Conservation (phyloP, 2,113 vertebrate genomes). For the Tetrax tetrax region DNA sequence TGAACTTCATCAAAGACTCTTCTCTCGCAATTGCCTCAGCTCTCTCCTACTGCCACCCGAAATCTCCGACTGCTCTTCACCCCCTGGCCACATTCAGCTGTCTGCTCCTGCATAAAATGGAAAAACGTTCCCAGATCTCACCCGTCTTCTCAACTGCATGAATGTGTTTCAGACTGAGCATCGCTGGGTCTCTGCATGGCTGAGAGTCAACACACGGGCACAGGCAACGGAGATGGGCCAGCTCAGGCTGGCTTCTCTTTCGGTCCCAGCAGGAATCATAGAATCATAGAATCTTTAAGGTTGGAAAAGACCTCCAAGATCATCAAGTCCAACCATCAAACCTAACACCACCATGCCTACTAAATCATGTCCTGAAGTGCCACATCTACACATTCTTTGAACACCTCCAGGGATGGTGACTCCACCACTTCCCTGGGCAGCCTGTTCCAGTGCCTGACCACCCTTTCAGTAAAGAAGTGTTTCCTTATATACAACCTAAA, state of each 20-base stretch:
- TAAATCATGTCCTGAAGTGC: too few relatives aligned
- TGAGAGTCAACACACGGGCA: background rate
- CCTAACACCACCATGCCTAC: too few relatives aligned
- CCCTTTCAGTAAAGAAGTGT: too few relatives aligned
- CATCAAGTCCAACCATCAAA: too few relatives aligned
- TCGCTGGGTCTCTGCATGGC: background rate
- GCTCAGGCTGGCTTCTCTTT: background rate
- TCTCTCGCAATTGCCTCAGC: background rate
- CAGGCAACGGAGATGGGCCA: background rate
- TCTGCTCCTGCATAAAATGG: fast-evolving
- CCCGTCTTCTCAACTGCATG: background rate
- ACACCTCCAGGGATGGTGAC: too few relatives aligned
- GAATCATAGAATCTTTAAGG: too few relatives aligned
- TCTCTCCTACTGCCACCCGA: background rate
- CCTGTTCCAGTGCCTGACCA: too few relatives aligned
- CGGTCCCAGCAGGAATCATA: background rate
- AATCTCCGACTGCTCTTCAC: background rate
- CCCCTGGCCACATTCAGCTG: fast-evolving
- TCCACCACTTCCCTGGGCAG: too few relatives aligned
- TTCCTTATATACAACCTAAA: too few relatives aligned
- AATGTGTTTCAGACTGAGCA: background rate
- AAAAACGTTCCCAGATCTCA: background rate
- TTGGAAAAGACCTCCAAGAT: too few relatives aligned
- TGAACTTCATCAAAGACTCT: background rate
- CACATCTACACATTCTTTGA: too few relatives aligned